These are phyloP conservation scores for Drosophila subobscura DNA, from an alignment of 1,140 invertebrate genomes.

Conservation along the genomic window DNA sequence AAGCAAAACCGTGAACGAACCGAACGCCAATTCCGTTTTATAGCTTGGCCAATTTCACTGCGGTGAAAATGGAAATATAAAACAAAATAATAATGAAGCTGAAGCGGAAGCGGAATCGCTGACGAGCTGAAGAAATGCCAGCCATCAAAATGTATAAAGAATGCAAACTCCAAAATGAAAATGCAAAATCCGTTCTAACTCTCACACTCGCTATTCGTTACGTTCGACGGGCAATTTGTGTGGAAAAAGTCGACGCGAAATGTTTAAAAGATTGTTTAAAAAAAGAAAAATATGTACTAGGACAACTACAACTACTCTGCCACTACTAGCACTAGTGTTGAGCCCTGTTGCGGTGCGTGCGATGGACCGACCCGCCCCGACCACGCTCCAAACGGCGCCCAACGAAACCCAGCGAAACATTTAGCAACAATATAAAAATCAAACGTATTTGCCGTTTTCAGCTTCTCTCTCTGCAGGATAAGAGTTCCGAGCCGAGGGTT, in stretches of 20 bases:
- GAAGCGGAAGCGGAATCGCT: slow-evolving; percentile 27
- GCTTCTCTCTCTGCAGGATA: slow-evolving; percentile 80
- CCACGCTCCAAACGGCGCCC: slow-evolving; percentile 55
- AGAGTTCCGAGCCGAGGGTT: slow-evolving; percentile 68
- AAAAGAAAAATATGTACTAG: slow-evolving; percentile 36
- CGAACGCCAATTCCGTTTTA: slow-evolving; percentile 11
- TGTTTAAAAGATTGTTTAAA: slow-evolving; percentile 32
- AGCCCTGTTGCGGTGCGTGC: slow-evolving; percentile 65
- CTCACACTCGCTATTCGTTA: slow-evolving; percentile 55
- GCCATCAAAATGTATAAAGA: neutral
- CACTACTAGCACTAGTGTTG: slow-evolving; percentile 58
- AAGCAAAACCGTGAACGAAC: slow-evolving; percentile 13
- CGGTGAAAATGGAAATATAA: slow-evolving; percentile 45
- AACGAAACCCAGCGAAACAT: slow-evolving; percentile 59
- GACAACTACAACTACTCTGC: slow-evolving; percentile 35
- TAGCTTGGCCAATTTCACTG: slow-evolving; percentile 72
- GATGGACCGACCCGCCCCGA: slow-evolving; percentile 58
- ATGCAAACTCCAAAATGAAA: neutral
- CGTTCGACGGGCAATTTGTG: slow-evolving; percentile 79
- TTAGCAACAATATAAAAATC: slow-evolving; percentile 58
- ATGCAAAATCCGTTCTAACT: slow-evolving; percentile 38
- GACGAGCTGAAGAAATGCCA: slow-evolving; percentile 25
- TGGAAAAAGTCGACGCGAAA: slow-evolving; percentile 77
- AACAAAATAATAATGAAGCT: slow-evolving; percentile 42
- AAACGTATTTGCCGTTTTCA: slow-evolving; percentile 81